Base-by-base conservation (phyloP, 2,888 invertebrate genomes). In the Synergus umbraculus region DNA sequence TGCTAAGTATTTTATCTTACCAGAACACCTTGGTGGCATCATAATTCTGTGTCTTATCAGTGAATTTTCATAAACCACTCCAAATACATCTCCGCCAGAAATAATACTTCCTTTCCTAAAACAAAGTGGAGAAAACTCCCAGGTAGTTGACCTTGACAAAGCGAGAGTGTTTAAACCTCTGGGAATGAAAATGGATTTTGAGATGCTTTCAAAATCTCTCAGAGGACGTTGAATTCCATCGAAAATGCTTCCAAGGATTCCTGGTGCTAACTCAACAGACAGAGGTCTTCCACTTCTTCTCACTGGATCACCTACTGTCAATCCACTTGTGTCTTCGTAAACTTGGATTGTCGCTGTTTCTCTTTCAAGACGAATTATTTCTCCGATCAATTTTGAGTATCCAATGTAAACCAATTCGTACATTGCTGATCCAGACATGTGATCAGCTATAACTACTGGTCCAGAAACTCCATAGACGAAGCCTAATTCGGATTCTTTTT, bases 141-240 rank as follows among this genome's bases (percentile, higher is more conserved):
- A 99, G 85, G 94, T 93, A 78, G 93, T 92, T 4, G 95, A 94
- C 69, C 97, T 94, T 10, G 96, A 96, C 81, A 99, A 93, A 76
- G 97, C 95, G 13, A 98, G 98, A 79, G 97, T 95, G 92, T 98
- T 98, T 76, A 99, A 95, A 92, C 99, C 99, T 94, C 98, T 98
- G 66, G 99, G 99, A 93, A 99, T 99, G 95, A 99, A 99, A 93
- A 99, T 99, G 92, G 97, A 98, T 90, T 96, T 94, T 3, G 98
- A 97, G 86, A 97, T 92, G 90, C 97, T 97, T 90, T 96, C 94
- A 92, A 99, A 99, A 93, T 98, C 98, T 93, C 96, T 97, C 89
- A 99, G 93, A 0, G 99, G 99, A 89, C 99, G 96, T 93, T 99
- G 99, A 93, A 99, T 99, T 93, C 99, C 99, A 93, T 99, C 99